Percentiles rank a stretch among this genome's conserved stretches.
Evolutionary conservation across 2,113 vertebrate genomes (phyloP).

Genomic region (Lota lota): DNA sequence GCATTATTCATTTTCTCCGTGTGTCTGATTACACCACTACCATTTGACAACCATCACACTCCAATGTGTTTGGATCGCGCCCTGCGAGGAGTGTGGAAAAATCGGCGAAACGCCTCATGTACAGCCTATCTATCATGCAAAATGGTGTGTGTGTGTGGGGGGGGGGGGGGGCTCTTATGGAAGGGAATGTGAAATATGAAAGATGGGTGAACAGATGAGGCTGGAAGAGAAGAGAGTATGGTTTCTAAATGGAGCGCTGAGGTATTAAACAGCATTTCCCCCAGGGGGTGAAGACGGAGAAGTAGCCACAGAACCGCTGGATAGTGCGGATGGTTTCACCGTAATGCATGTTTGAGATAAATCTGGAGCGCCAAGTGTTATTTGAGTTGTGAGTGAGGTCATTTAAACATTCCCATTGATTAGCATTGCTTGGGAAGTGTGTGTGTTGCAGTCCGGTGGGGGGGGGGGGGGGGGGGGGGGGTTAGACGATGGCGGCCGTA

Average conservation of each 20-base stretch:
- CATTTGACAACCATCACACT: constrained; percentile 67
- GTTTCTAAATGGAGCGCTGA: too few relatives aligned
- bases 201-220: too few relatives aligned
- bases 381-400: constrained; percentile 46
- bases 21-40: constrained; percentile 55
- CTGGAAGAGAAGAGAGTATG: too few relatives aligned
- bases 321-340: constrained; percentile 37
- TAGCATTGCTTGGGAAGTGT: constrained; percentile 51
- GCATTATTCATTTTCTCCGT: constrained; percentile 65
- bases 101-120: constrained; percentile 36
- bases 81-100: constrained; percentile 40
- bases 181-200: constrained; percentile 21
- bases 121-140: constrained; percentile 53
- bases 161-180: constrained; percentile 25
- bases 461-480: constrained; percentile 35
- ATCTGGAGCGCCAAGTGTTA: constrained; percentile 38
- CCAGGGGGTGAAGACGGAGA: too few relatives aligned
- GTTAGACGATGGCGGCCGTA: constrained; percentile 47
- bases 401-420: constrained; percentile 64
- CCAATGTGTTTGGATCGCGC: constrained; percentile 65
- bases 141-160: constrained; percentile 12
- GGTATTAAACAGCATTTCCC: too few relatives aligned
- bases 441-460: constrained; percentile 38
- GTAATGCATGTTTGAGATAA: constrained; percentile 42
- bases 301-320: constrained; percentile 42